These are phyloP conservation scores for Yponomeuta evonymella DNA, from an alignment of 2,888 invertebrate genomes.

Conservation along the genomic window DNA sequence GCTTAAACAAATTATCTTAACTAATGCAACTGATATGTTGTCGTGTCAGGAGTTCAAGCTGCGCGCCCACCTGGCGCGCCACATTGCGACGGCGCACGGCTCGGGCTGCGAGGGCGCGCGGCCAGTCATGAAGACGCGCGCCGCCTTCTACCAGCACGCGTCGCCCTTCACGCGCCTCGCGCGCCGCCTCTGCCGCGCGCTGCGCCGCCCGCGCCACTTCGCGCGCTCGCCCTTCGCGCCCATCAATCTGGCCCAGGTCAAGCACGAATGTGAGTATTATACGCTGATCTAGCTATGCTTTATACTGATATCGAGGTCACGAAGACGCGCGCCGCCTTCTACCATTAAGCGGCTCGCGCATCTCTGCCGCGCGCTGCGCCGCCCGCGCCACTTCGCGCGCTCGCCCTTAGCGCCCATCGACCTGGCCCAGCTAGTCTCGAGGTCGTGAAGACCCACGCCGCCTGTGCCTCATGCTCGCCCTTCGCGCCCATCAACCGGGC, in stretches of 20 bases:
- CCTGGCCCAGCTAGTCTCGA: conserved; percentile 70
- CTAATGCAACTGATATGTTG: too few species aligned
- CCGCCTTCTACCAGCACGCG: conserved; percentile 95
- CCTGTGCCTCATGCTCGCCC: too few species aligned
- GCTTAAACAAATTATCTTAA: too few species aligned
- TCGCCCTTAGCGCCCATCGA: conserved; percentile 89
- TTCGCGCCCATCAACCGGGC: too few species aligned
- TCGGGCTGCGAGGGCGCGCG: conserved; percentile 80
- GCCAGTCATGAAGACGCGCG: conserved; percentile 97
- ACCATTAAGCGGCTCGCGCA: conserved; percentile 90
- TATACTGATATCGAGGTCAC: conserved; percentile 34
- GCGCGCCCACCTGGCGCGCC: conserved; percentile 94
- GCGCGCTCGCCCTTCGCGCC: conserved; percentile 91
- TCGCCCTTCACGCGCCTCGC: conserved; percentile 94
- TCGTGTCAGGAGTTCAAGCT: conserved; percentile 87
- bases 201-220: conserved; percentile 88
- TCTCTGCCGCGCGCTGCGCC: conserved; percentile 78
- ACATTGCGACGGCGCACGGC: conserved; percentile 95
- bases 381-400: conserved; percentile 90
- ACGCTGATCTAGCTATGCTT: background rate
- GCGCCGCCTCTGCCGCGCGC: conserved; percentile 88
- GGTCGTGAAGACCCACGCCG: too few species aligned
- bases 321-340: conserved; percentile 84
- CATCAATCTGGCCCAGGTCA: conserved; percentile 86
- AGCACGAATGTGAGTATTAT: conserved; percentile 86